phyloP scores from a whole-genome alignment of 2,797 vertebrate species.

The Notolepis coatsorum region DNA sequence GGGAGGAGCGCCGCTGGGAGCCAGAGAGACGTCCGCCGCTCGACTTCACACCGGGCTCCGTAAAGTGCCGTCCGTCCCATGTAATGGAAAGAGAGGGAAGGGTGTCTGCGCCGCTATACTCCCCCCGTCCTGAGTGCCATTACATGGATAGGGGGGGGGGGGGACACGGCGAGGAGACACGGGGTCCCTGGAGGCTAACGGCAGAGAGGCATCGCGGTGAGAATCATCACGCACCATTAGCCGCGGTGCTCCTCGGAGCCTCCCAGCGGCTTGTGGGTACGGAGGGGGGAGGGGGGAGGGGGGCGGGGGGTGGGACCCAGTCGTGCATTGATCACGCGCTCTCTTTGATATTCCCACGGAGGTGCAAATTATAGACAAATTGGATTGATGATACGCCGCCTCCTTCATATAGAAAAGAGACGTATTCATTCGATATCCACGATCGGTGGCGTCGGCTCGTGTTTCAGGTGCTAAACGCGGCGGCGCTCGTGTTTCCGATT shows the following conservation, averaged over 20 bases:
- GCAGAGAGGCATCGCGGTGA: slow-evolving; percentile 35
- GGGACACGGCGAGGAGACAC: slow-evolving; percentile 14
- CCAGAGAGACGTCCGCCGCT: no score
- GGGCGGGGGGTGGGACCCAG: slow-evolving; percentile 29
- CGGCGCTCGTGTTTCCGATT: slow-evolving; percentile 21
- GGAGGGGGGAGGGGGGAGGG: no score
- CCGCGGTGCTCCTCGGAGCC: slow-evolving; percentile 32
- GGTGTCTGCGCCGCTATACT: slow-evolving; percentile 9
- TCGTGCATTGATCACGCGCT: slow-evolving; percentile 33
- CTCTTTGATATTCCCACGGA: slow-evolving; percentile 31
- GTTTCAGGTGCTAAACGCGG: slow-evolving; percentile 36
- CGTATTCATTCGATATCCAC: slow-evolving; percentile 19
- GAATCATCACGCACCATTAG: slow-evolving; percentile 51
- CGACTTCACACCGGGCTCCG: background rate
- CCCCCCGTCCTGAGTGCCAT: background rate
- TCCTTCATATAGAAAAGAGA: slow-evolving; percentile 22
- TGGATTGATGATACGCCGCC: slow-evolving; percentile 35
- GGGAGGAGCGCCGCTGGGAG: no score
- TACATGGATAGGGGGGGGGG: slow-evolving; percentile 16
- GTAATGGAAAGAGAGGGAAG: background rate
- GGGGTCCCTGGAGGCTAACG: slow-evolving; percentile 29
- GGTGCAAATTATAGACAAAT: slow-evolving; percentile 44
- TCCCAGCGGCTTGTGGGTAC: slow-evolving; percentile 38
- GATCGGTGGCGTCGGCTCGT: slow-evolving; percentile 18
- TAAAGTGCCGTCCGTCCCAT: background rate